Percentiles rank a stretch among this genome's conserved stretches.
These are phyloP conservation scores for Microcebus jonahi DNA, from an alignment of 2,113 vertebrate genomes.

Conservation along the genomic window DNA sequence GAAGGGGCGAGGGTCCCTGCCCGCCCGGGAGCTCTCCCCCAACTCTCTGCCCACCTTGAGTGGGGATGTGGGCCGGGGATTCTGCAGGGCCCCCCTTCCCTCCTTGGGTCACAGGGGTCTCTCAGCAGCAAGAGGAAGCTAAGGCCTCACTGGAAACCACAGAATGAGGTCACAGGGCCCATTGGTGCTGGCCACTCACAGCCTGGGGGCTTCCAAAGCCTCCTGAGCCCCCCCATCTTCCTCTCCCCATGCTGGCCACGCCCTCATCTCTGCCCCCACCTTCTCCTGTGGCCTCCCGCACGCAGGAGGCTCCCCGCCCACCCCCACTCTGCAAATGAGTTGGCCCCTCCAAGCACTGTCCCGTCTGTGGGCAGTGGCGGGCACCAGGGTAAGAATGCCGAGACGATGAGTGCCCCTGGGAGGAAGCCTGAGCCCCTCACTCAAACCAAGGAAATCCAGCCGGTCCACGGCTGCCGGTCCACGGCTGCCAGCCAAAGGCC, in stretches of 20 bases:
- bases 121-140: neutral
- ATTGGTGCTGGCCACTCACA: neutral
- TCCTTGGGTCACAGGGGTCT: neutral
- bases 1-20: fast-evolving
- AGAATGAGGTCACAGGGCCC: neutral
- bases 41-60: neutral
- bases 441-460: neutral
- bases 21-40: neutral
- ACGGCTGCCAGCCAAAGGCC: neutral
- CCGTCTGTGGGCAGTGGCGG: neutral
- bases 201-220: neutral
- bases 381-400: fast-evolving
- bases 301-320: neutral
- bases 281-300: neutral
- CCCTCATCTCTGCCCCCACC: too few species aligned
- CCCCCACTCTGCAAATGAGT: neutral
- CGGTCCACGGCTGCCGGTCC: neutral
- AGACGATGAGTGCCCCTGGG: neutral
- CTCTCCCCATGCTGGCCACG: neutral
- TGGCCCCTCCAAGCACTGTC: neutral
- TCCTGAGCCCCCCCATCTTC: neutral
- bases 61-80: neutral
- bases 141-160: neutral
- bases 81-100: neutral
- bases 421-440: neutral